Evolutionary conservation across 2,113 vertebrate species (phyloP), one percentile per base, ranked within the genome.

Genomic region (Psammodynastes pulverulentus): DNA sequence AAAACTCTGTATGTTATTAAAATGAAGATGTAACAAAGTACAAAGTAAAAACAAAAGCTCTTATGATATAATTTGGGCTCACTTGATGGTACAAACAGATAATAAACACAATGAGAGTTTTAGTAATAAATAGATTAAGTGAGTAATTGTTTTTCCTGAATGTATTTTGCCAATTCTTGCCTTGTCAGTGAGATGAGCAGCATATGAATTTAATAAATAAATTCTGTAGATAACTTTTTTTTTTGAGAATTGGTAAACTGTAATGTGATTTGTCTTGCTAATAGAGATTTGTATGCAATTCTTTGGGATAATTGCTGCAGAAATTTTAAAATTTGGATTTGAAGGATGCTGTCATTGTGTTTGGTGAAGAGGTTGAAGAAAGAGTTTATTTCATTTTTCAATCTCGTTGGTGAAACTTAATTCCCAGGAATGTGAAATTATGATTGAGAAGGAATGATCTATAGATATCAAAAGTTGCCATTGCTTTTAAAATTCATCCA

Each of bases 401-500:
- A 79, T 79, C 72, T 79, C 34, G 39, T 9, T 79, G 34, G 72
- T 79, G 7, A 79, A 79, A 43, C 72, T 9, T 79, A 79, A 79
- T 79, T 34, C 72, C 72, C 43, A 17, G 17, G 72, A 39, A 21
- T 39, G 43, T 24, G 13, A 23, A 92, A 84, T 15, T 84, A 49
- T 51, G 45, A 62, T 49, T 91, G 67, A 84, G 51, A 89, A 58
- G 29, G 19, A 49, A 17, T 49, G 89, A 58, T 92, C 79, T 86
- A 56, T 88, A 85, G 84, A 58, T 86, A 23, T 58, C 93, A 95
- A 67, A 89, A 45, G 9, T 48, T 89, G 89, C 92, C 94, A 53
- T n/a, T 58, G 67, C 92, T 95, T 93, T 91, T 86, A 91, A 86
- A 95, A 92, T 84, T 93, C 48, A 93, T 91, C 87, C 79, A 94